phyloP scores from a whole-genome alignment of 2,888 invertebrate genomes.

The Idaea straminata region DNA sequence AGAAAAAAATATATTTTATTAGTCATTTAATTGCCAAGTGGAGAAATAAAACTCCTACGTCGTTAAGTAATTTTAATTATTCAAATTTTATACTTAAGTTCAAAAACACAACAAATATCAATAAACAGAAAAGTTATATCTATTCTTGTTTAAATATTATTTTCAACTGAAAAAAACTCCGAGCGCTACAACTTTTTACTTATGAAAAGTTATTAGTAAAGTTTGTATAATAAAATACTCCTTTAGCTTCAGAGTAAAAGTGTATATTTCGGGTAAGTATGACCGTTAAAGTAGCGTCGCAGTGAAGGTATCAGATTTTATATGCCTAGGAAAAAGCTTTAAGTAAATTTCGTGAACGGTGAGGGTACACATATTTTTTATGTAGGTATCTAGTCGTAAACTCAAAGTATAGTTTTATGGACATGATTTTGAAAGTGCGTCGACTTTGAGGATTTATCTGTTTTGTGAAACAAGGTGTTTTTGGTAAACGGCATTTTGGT shows the following conservation, averaged over 20 bases:
- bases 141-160: not conserved
- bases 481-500: constrained; percentile 32
- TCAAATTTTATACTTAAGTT: not conserved
- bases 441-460: constrained; percentile 44
- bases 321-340: constrained; percentile 38
- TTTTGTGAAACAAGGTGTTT: constrained; percentile 35
- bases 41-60: too few species aligned
- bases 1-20: too few species aligned
- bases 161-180: not conserved
- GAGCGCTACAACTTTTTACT: constrained; percentile 2
- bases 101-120: not conserved
- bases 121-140: not conserved
- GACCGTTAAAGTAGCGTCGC: constrained; percentile 28
- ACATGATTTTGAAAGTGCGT: constrained; percentile 53
- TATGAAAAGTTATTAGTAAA: constrained; percentile 2
- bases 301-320: constrained; percentile 39
- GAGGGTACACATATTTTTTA: constrained; percentile 47
- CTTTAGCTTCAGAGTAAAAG: constrained; percentile 10
- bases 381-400: constrained; percentile 55
- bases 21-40: too few species aligned
- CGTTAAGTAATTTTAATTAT: too few species aligned
- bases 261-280: constrained; percentile 9
- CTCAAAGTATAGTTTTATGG: constrained; percentile 56
- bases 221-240: constrained; percentile 2
- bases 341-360: constrained; percentile 47